phyloP scores from a whole-genome alignment of 2,888 invertebrate species.

The Megaustenia siamemsis region DNA sequence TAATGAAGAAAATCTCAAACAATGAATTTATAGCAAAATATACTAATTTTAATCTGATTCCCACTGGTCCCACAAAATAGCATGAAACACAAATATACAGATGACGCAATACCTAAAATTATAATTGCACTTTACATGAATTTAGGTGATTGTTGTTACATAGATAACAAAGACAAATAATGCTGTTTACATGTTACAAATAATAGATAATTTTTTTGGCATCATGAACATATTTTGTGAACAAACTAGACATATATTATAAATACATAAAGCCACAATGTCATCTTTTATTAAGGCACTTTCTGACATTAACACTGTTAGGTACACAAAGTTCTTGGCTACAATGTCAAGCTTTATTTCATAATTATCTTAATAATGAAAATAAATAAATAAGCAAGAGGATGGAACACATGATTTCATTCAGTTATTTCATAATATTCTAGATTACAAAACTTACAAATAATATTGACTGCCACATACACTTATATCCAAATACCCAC shows the following conservation, averaged over 20 bases:
- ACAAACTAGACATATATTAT: too few relatives aligned
- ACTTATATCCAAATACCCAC: too few relatives aligned
- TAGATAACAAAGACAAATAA: not conserved
- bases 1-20: not conserved
- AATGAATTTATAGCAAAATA: not conserved
- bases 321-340: not conserved
- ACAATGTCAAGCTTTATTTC: not conserved
- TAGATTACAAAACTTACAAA: too few relatives aligned
- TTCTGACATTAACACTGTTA: not conserved
- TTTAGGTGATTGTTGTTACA: not conserved
- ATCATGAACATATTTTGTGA: too few relatives aligned
- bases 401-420: too few relatives aligned
- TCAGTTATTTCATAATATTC: too few relatives aligned
- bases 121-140: slow-evolving; percentile 15
- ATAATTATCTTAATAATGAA: not conserved
- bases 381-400: too few relatives aligned
- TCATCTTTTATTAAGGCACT: not conserved
- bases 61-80: slow-evolving; percentile 8
- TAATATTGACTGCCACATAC: too few relatives aligned
- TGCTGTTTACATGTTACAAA: not conserved
- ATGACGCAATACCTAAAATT: not conserved
- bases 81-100: not conserved
- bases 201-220: not conserved
- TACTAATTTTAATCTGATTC: not conserved
- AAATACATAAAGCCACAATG: too few relatives aligned